phyloP scores from a whole-genome alignment of 2,113 vertebrate genomes.

The Chaenocephalus aceratus region DNA sequence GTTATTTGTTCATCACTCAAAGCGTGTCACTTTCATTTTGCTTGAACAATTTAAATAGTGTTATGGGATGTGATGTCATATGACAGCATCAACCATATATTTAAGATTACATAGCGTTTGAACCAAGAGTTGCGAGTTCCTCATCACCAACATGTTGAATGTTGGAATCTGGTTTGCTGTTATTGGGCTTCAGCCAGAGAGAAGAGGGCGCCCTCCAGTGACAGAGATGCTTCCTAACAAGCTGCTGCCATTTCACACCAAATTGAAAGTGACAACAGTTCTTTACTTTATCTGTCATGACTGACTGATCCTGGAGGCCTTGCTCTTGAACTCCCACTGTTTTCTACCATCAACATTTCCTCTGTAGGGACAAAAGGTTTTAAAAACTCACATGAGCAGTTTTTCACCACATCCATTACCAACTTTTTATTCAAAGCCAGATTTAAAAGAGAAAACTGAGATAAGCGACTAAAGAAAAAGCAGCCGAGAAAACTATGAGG shows the following conservation, averaged over 20 bases:
- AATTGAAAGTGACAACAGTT: constrained; percentile 59
- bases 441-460: constrained; percentile 23
- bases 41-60: constrained; percentile 11
- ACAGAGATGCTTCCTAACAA: constrained; percentile 49
- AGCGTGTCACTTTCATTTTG: constrained; percentile 32
- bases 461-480: constrained; percentile 50
- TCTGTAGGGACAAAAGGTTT: constrained; percentile 23
- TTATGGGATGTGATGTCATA: constrained; percentile 63
- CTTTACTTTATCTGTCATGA: constrained; percentile 55
- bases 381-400: constrained; percentile 21
- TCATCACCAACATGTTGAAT: constrained; percentile 63
- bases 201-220: constrained; percentile 76
- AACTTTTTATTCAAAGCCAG: constrained; percentile 43
- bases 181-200: constrained; percentile 73
- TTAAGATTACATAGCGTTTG: constrained; percentile 58
- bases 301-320: constrained; percentile 41
- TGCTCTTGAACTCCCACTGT: constrained; percentile 38
- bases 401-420: constrained; percentile 42
- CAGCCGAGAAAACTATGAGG: constrained; percentile 18
- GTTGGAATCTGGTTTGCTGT: constrained; percentile 64
- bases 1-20: constrained; percentile 10
- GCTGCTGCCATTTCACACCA: constrained; percentile 39
- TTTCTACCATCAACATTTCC: constrained; percentile 54
- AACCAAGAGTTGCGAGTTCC: constrained; percentile 63
- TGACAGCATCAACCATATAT: constrained; percentile 62